Evolutionary conservation across 2,888 invertebrate genomes (phyloP), one percentile per base, ranked within the genome.

Genomic region (Zaprionus lineosus): DNA sequence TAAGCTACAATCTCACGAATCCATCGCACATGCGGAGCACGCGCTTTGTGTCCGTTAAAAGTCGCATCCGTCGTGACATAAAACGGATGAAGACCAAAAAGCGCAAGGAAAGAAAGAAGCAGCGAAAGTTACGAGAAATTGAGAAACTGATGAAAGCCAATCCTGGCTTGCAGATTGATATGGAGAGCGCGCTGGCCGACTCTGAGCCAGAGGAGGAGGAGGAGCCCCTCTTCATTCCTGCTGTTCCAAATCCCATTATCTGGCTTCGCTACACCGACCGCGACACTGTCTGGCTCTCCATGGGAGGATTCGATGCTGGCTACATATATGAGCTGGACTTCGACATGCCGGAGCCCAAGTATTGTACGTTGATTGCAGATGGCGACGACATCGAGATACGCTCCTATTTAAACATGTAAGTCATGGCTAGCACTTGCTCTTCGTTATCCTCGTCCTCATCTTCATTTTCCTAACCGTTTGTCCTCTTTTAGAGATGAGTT

Each of bases 261-360:
- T 92, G 92, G 90, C 89, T 92, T 16, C 90, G 91, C 57, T 93
- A 92, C 58, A 91, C 92, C 0, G 66, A 74, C 1, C 88, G 90
- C 1, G 86, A 91, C 14, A 92, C 91, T 0, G 88, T 94, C 48
- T 93, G 93, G 92, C 67, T 94, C 0, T 92, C 93, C 0, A 91
- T 94, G 90, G 91, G 90, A 1, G 94, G 93, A 15, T 94, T 91
- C 68, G 94, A 94, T 85, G 92, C 93, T 2, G 94, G 94, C 15
- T 94, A 92, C 68, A 91, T 94, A 62, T 94, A 94, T 74, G 93
- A 94, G 87, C 92, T 89, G 14, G 48, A 76, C 18, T 91, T 92
- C 24, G 90, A 90, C 12, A 87, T 90, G 36, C 86, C 89, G 0
- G 90, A 91, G 16, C 92, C 92, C 0, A 60, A 90, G 1, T 86